Evolutionary conservation across 2,113 vertebrate species (phyloP), one percentile per base, ranked within the genome.

Genomic region (Siniperca chuatsi): DNA sequence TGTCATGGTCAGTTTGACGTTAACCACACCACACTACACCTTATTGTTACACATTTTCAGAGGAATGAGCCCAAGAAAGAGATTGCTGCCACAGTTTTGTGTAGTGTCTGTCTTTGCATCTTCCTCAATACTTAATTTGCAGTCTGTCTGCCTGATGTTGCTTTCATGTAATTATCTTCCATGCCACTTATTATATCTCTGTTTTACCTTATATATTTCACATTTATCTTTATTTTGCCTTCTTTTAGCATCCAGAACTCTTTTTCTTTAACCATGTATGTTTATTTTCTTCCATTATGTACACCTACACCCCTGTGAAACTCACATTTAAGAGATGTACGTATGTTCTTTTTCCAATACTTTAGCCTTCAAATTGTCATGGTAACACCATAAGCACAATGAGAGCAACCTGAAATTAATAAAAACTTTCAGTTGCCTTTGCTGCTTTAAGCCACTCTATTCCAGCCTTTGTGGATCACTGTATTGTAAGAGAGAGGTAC

Each of bases 401-500:
- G 3, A 75, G 35, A 81, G 29, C 20, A 54, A 80, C 52, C 48
- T 79, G 42, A 82, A 67, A 72, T 23, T 1, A 83, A 69, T 68
- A 37, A 76, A 85, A 86, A 73, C 50, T 86, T 82, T 75, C 55
- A 83, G 58, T 67, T 81, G 25, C 71, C 61, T 75, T 82, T 79
- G n/a, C 21, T 74, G 62, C 61, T 82, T 68, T 77, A 55, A 80
- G 48, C 35, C 74, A 50, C 29, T 70, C n/a, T 64, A 25, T 72
- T 82, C 54, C 83, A 85, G 80, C 57, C 69, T 74, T 66, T 64
- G 46, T 81, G 90, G 82, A 90, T 92, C 87, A 87, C 61, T 79
- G 46, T 87, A 72, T 92, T 90, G 29, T 35, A 23, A 42, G 40
- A 66, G 68, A 66, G 79, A 85, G 75, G 75, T 21, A 37, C 46